Percentiles rank a stretch among this genome's conserved stretches.
Conservation (phyloP, 2,113 vertebrate genomes). For the Dasyprocta punctata region DNA sequence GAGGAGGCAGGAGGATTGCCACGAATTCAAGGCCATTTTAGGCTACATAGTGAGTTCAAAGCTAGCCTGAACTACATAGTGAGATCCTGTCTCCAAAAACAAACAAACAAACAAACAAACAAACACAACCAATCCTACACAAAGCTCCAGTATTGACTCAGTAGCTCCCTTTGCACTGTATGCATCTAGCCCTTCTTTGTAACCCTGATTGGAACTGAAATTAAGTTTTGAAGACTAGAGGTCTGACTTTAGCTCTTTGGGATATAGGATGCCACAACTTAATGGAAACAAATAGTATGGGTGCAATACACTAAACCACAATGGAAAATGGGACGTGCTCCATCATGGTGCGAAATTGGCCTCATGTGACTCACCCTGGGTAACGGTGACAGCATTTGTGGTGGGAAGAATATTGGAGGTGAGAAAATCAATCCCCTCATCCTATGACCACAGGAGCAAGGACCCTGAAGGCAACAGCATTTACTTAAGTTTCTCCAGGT, state of each 20-base stretch:
- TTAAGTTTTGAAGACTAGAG: neutral
- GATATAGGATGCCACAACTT: neutral
- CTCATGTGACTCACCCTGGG: slow-evolving; percentile 24
- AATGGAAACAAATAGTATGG: slow-evolving; percentile 17
- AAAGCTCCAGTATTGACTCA: neutral
- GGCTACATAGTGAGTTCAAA: neutral
- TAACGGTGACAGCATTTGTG: slow-evolving; percentile 15
- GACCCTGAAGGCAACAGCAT: neutral
- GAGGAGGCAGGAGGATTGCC: neutral
- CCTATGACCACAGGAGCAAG: neutral
- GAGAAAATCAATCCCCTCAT: neutral
- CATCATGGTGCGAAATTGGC: neutral
- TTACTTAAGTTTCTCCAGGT: neutral
- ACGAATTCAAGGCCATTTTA: too few species aligned
- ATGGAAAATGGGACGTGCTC: slow-evolving; percentile 43
- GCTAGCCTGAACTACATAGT: neutral
- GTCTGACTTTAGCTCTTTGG: neutral
- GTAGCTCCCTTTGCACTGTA: neutral
- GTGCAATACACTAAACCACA: neutral
- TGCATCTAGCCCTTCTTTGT: neutral
- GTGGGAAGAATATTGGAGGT: neutral
- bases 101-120: neutral
- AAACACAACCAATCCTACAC: neutral
- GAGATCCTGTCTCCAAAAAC: neutral
- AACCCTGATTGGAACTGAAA: neutral